Evolutionary conservation across 2,888 invertebrate genomes (phyloP), one percentile per base, ranked within the genome.

Genomic region (Amiota mariae): DNA sequence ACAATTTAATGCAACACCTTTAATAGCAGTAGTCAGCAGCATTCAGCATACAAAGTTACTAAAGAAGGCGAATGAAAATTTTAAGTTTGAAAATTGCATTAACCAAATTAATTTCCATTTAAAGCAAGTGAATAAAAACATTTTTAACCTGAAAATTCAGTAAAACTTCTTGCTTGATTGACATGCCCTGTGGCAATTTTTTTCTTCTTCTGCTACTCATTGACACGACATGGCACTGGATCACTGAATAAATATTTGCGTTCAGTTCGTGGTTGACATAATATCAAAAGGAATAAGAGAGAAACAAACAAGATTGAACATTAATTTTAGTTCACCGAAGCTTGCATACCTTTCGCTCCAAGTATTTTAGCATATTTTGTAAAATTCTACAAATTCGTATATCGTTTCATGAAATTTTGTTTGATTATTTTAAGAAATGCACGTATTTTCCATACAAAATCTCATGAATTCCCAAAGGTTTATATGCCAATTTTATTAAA

Each of bases 111-210:
- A 18, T 59, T 59, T 59, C 3, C 4, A 13, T 18, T 18, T 4
- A 11, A 59, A 15, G 4, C 59, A 59, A 11, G 18, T 20, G 4
- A 10, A 15, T 10, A n/a, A 15, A 12, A 11, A 63, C n/a, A 46
- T 46, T 3, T n/a, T 18, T 0, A 20, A 59, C 3, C 20, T 59
- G 54, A 51, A 51, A 51, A 51, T 4, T 12, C 13, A 51, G 13
- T 51, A 2, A 59, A 63, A 63, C n/a, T 36, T 24, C n/a, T 12
- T 4, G 46, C 36, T 12, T 63, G 63, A 63, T 63, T 63, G 63
- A 63, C 63, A 46, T n/a, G 13, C 1, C 20, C 3, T 3, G 54
- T 51, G 54, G 54, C n/a, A n/a, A 3, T 51, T 51, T 51, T 51
- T 4, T 51, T n/a, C n/a, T n/a, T n/a, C 12, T n/a, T 51, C 8